Conservation (phyloP, 2,113 vertebrate species). For the Dasypus novemcinctus region DNA sequence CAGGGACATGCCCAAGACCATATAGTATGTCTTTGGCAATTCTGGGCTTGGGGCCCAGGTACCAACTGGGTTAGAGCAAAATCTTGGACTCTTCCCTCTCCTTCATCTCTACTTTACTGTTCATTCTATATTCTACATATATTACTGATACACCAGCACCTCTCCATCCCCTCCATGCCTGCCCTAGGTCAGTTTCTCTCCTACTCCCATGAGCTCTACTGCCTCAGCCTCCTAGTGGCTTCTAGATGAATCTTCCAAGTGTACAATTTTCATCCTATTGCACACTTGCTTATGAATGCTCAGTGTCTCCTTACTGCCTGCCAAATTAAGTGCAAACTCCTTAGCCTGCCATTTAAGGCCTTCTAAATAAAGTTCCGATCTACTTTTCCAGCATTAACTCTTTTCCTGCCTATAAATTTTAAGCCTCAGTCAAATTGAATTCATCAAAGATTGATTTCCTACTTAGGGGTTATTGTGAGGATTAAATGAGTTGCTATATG, state of each 20-base stretch:
- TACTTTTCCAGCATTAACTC: background rate
- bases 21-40: background rate
- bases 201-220: background rate
- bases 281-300: background rate
- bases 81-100: background rate
- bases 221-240: background rate
- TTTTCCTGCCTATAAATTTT: background rate
- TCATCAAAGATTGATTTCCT: conserved; percentile 41
- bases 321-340: background rate
- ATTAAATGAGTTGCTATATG: conserved; percentile 25
- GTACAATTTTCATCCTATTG: background rate
- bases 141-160: background rate
- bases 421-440: background rate
- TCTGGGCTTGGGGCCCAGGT: background rate
- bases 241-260: conserved; percentile 39
- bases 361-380: background rate
- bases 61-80: background rate
- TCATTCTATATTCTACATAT: background rate
- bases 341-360: background rate
- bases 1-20: background rate
- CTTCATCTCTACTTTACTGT: background rate
- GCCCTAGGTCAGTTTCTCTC: background rate
- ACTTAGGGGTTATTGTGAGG: background rate
- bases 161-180: background rate
- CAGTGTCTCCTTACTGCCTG: background rate